Conservation (phyloP, 1,140 invertebrate species). For the Ooceraea biroi region DNA sequence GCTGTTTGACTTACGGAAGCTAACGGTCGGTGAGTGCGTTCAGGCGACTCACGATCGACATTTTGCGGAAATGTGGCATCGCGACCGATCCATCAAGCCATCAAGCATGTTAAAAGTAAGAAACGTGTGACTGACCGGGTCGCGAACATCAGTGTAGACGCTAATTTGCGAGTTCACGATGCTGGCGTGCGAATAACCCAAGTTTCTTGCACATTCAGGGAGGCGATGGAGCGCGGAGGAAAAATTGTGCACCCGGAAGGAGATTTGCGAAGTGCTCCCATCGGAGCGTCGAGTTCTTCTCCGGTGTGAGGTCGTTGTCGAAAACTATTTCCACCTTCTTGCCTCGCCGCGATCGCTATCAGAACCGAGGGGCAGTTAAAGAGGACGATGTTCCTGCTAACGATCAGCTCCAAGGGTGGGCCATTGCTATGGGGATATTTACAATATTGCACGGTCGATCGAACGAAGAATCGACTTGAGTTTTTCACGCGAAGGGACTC, state of each 20-base stretch:
- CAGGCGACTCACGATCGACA: slow-evolving; percentile 26
- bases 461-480: slow-evolving; percentile 21
- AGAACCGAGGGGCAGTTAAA: slow-evolving; percentile 42
- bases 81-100: background rate
- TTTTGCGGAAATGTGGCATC: slow-evolving; percentile 26
- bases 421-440: slow-evolving; percentile 60
- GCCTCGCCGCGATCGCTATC: slow-evolving; percentile 58
- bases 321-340: slow-evolving; percentile 43
- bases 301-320: slow-evolving; percentile 57
- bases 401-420: slow-evolving; percentile 15
- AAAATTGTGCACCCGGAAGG: slow-evolving; percentile 59
- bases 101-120: slow-evolving; percentile 16
- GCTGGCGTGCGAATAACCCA: slow-evolving; percentile 27
- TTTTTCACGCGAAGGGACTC: background rate
- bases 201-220: slow-evolving; percentile 48
- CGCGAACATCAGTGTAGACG: background rate
- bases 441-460: slow-evolving; percentile 39
- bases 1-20: slow-evolving; percentile 51
- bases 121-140: background rate
- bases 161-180: slow-evolving; percentile 38
- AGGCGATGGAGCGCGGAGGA: slow-evolving; percentile 21
- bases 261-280: slow-evolving; percentile 65
- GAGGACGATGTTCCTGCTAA: slow-evolving; percentile 56
- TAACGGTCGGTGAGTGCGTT: slow-evolving; percentile 10
- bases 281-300: slow-evolving; percentile 49